These are phyloP conservation scores for Pachycephala philippinensis DNA, from an alignment of 2,113 vertebrate species.

Conservation along the genomic window DNA sequence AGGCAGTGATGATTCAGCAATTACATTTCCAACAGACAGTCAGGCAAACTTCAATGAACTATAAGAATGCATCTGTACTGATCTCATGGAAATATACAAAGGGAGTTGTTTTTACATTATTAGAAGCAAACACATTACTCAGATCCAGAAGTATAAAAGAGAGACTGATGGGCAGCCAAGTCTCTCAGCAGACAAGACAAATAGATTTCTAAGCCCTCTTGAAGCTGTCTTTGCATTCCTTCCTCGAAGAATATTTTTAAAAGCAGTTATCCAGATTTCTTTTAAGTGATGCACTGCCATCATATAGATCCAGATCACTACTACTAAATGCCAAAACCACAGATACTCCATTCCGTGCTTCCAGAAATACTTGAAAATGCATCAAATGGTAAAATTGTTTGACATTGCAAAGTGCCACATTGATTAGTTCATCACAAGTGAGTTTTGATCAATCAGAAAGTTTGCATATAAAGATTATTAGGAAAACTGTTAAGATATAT, in stretches of 20 bases:
- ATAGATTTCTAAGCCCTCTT: not conserved
- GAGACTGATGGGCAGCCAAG: not conserved
- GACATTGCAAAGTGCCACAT: not conserved
- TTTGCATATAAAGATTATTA: not conserved
- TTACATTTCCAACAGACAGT: conserved; percentile 21
- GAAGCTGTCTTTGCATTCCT: not conserved
- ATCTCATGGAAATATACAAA: conserved; percentile 26
- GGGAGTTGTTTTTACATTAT: conserved; percentile 9
- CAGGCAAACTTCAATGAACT: conserved; percentile 3
- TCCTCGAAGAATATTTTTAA: not conserved
- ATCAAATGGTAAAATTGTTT: not conserved
- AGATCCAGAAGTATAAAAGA: conserved; percentile 13
- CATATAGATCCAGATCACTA: not conserved
- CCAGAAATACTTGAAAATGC: not conserved
- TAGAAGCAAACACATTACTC: not conserved
- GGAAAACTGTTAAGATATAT: not conserved
- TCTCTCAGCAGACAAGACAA: not conserved
- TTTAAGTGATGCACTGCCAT: not conserved
- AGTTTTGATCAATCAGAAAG: not conserved
- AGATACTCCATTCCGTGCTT: not conserved
- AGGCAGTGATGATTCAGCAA: conserved; percentile 33
- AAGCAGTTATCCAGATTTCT: not conserved
- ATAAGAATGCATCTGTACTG: conserved; percentile 16
- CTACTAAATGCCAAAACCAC: not conserved
- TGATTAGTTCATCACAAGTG: not conserved